Percentiles rank a stretch among this genome's conserved stretches.
phyloP scores from a whole-genome alignment of 1,140 invertebrate genomes.

The Orchestia grillus region DNA sequence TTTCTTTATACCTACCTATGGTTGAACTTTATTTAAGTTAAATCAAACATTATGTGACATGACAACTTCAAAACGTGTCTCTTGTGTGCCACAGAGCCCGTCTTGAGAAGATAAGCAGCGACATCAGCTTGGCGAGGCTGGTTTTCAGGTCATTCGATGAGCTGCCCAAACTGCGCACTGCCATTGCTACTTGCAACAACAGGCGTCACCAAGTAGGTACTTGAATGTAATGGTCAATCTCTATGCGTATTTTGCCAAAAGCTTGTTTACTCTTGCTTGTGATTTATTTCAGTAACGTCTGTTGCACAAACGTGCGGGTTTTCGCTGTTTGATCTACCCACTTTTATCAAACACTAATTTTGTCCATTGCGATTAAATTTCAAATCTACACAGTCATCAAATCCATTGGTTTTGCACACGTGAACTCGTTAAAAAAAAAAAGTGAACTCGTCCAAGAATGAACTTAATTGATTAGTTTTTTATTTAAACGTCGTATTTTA shows the following conservation, averaged over 20 bases:
- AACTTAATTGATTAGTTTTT: too few relatives aligned
- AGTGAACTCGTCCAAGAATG: too few relatives aligned
- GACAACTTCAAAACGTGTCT: neutral
- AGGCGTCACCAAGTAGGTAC: neutral
- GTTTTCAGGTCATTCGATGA: constrained; percentile 20
- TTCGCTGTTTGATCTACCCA: too few relatives aligned
- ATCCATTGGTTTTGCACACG: neutral
- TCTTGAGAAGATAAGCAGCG: neutral
- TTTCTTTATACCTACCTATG: too few relatives aligned
- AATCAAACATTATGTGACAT: neutral
- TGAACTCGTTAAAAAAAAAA: neutral
- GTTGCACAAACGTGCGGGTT: neutral
- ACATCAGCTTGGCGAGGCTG: constrained; percentile 45
- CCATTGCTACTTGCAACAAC: neutral
- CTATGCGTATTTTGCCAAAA: too few relatives aligned
- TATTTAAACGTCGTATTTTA: too few relatives aligned
- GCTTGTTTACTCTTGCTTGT: neutral
- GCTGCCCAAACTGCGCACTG: neutral
- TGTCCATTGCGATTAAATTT: too few relatives aligned
- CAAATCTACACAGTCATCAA: neutral
- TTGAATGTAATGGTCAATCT: neutral
- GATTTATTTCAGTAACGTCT: neutral
- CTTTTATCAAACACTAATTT: too few relatives aligned
- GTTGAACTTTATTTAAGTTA: too few relatives aligned
- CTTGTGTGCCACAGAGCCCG: neutral